Evolutionary conservation across 2,888 invertebrate species (phyloP).

Genomic region (Tanypteryx hageni): DNA sequence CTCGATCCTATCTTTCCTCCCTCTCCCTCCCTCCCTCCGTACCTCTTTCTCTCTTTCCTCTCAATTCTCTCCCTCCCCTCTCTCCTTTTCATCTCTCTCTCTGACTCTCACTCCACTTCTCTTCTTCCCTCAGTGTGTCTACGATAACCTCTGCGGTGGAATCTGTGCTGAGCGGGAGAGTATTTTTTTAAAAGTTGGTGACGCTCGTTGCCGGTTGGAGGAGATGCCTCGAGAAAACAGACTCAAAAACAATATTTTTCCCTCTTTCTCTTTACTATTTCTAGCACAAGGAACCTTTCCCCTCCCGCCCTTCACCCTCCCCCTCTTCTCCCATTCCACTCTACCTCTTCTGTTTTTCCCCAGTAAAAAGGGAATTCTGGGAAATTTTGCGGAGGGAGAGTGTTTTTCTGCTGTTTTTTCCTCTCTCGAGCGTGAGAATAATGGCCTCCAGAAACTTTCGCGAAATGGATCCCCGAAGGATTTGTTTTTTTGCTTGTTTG

Average conservation of each 20-base stretch:
- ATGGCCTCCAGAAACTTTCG: background rate
- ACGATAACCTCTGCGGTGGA: too few relatives aligned
- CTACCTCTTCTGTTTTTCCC: background rate
- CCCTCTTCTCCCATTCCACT: background rate
- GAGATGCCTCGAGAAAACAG: background rate
- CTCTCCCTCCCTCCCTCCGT: background rate
- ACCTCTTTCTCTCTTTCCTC: background rate
- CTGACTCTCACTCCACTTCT: too few relatives aligned
- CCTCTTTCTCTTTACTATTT: background rate
- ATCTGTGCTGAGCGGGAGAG: too few relatives aligned
- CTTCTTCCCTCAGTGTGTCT: too few relatives aligned
- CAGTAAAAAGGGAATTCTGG: background rate
- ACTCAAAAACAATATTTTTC: slow-evolving; percentile 20
- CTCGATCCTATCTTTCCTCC: background rate
- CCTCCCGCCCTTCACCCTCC: background rate
- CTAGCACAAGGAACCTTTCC: background rate
- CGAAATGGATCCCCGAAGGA: background rate
- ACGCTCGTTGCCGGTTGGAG: background rate
- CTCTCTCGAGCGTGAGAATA: background rate
- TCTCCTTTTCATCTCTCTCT: too few relatives aligned
- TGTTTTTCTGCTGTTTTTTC: slow-evolving; percentile 5
- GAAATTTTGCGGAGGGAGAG: background rate
- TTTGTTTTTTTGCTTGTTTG: slow-evolving; percentile 5
- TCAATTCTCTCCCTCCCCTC: background rate
- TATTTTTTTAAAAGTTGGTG: background rate